Conservation (phyloP, 1,140 invertebrate species). For the Doryteuthis pealeii region DNA sequence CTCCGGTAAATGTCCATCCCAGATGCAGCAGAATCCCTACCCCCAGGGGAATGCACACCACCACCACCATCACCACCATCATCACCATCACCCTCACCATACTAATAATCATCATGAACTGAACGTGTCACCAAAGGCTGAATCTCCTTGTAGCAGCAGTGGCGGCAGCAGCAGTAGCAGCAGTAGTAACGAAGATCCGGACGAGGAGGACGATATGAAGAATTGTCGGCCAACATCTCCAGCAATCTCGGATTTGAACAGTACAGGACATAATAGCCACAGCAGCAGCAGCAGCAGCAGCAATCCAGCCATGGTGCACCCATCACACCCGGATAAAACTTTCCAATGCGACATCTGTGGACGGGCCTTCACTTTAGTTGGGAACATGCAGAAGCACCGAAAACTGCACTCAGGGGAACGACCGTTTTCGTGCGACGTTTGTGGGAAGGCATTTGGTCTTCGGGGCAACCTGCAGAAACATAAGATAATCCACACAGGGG, state of each 20-base stretch:
- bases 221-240: no score
- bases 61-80: not conserved
- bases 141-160: no score
- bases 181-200: no score
- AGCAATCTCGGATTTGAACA: not conserved
- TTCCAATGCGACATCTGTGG: slow-evolving; percentile 24
- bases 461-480: slow-evolving; percentile 19
- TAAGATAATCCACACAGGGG: slow-evolving; percentile 20
- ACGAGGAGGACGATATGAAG: no score
- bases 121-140: no score
- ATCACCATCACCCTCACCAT: not conserved
- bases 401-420: slow-evolving; percentile 16
- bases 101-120: no score
- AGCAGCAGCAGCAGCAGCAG: not conserved
- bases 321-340: slow-evolving; percentile 48
- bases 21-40: not conserved
- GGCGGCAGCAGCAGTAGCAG: no score
- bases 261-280: not conserved
- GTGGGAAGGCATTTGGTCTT: slow-evolving; percentile 18
- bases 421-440: slow-evolving; percentile 22
- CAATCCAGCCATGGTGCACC: not conserved
- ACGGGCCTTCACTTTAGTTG: slow-evolving; percentile 13
- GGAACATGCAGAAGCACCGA: slow-evolving; percentile 20
- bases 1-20: not conserved
- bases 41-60: not conserved